phyloP scores from a whole-genome alignment of 1,140 invertebrate genomes.

The Papilio polytes region DNA sequence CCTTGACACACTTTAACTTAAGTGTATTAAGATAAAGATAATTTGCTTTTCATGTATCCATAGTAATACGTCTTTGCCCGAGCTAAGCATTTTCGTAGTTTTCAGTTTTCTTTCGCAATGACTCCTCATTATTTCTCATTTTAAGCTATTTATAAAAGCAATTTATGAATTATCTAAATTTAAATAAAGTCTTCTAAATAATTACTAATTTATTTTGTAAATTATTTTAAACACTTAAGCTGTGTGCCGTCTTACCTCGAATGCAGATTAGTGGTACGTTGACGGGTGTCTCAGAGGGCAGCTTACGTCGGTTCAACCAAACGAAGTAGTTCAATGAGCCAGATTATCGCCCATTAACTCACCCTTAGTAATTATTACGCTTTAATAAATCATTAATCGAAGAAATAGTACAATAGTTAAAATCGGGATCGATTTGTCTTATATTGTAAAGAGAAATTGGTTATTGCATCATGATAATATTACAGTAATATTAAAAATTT shows the following conservation, averaged over 20 bases:
- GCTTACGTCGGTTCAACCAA: conserved; percentile 24
- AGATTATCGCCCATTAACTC: conserved; percentile 32
- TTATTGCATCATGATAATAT: too few species aligned
- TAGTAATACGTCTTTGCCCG: neutral
- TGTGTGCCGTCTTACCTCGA: neutral
- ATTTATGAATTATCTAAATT: too few species aligned
- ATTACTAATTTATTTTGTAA: neutral
- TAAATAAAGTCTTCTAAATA: neutral
- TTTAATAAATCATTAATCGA: conserved; percentile 12
- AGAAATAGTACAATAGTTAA: neutral
- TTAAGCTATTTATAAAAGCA: too few species aligned
- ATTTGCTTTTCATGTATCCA: neutral
- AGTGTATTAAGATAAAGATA: conserved; percentile 16
- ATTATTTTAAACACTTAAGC: neutral
- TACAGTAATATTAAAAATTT: too few species aligned
- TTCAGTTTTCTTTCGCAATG: too few species aligned
- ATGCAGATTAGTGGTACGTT: conserved; percentile 21
- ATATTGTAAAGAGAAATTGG: neutral
- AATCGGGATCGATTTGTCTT: neutral
- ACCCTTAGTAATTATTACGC: neutral
- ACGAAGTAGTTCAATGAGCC: conserved; percentile 34
- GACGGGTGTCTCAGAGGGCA: conserved; percentile 27
- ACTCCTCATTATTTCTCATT: too few species aligned
- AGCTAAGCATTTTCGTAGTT: neutral
- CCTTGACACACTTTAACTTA: conserved; percentile 34